Base-by-base conservation (phyloP, 2,888 invertebrate species). In the Amphipoea oculea region DNA sequence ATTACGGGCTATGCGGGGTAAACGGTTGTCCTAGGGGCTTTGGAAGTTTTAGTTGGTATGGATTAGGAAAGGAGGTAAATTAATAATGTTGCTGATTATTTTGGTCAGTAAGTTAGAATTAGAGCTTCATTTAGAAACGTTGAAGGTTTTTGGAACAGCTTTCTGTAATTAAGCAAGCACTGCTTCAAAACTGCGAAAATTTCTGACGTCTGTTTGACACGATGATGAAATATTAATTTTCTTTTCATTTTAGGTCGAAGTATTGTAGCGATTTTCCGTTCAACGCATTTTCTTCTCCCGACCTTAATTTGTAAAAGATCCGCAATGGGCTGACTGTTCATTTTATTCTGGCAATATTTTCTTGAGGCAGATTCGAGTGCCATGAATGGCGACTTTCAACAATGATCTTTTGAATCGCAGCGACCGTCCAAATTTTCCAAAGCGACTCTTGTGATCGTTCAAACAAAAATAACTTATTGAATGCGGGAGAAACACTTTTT, bases 381-480 rank as follows among this genome's bases (percentile, higher is more conserved):
- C 9, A 63, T 73, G 51, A 76, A 78, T 69, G 20, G 29, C 12
- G 42, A 63, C 70, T 68, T 62, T 78, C 71, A 29, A 82, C 84
- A 89, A 86, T 77, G 42, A 62, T 68, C 73, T 29, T 86, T 83
- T 78, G 76, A 84, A 75, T 81, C 73, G 75, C 76, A 78, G 75
- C 76, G 62, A 78, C 60, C 77, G 66, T 86, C 77, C 77, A 72
- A 86, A 84, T 73, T 77, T 76, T 83, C 81, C 42, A 75, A 60
- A 65, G 73, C 75, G 72, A 73, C 86, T 82, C 79, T 75, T 81
- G 83, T 81, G 88, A 86, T 85, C 84, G 88, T 81, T 88, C 88
- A 89, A 89, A 89, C 85, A 90, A 89, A 89, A 89, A 86, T 86
- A 89, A 86, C 81, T 90, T 89, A 89, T 90, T 90, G 88, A 89